Evolutionary conservation across 2,888 invertebrate species (phyloP).

Genomic region (Dilophus febrilis): DNA sequence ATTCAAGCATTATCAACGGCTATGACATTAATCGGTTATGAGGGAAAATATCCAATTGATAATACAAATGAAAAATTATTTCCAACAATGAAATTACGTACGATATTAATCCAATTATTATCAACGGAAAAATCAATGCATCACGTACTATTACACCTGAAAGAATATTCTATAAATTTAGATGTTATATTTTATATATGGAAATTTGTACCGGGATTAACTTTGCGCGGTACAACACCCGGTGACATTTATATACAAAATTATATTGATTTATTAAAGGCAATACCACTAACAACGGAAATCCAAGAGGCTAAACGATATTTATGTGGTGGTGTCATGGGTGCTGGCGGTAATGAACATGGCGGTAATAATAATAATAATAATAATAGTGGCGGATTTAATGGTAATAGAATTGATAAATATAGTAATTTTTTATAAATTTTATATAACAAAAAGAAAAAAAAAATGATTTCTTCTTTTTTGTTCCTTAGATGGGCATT

Average conservation of each 20-base stretch:
- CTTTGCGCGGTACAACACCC: slow-evolving; percentile 38
- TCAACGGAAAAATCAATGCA: slow-evolving; percentile 42
- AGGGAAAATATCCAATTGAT: slow-evolving; percentile 47
- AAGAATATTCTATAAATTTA: slow-evolving; percentile 54
- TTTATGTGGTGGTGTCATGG: slow-evolving; percentile 30
- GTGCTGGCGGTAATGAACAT: no score
- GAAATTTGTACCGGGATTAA: slow-evolving; percentile 38
- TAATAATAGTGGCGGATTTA: neutral
- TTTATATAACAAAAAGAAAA: no score
- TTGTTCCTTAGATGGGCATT: slow-evolving; percentile 3
- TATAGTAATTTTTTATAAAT: neutral
- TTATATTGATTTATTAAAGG: slow-evolving; percentile 43
- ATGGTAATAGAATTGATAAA: slow-evolving; percentile 8
- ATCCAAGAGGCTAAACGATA: slow-evolving; percentile 19
- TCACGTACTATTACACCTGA: slow-evolving; percentile 46
- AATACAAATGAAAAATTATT: slow-evolving; percentile 36
- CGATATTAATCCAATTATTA: slow-evolving; percentile 44
- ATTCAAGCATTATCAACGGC: slow-evolving; percentile 50
- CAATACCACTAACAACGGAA: slow-evolving; percentile 29
- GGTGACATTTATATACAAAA: slow-evolving; percentile 39
- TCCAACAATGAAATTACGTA: slow-evolving; percentile 47
- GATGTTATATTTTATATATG: slow-evolving; percentile 62
- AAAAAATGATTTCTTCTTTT: no score
- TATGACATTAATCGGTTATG: slow-evolving; percentile 54
- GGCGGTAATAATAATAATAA: no score